Evolutionary conservation across 2,888 invertebrate species (phyloP).

Genomic region (Ormyrus rosae): DNA sequence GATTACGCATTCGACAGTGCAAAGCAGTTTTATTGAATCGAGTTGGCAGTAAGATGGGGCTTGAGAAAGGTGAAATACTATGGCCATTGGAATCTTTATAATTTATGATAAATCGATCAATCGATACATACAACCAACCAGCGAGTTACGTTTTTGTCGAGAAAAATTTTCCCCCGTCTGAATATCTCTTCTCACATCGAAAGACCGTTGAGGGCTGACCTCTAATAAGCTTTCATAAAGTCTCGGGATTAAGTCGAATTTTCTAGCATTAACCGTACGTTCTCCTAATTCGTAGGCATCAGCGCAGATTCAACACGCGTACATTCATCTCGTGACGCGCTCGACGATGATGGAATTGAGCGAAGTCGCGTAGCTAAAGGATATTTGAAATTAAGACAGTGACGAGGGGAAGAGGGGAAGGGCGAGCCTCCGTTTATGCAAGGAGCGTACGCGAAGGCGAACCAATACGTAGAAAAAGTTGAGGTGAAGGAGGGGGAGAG

Average conservation of each 20-base stretch:
- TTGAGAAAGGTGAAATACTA: too few species aligned
- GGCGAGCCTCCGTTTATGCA: conserved; percentile 50
- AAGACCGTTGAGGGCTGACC: background rate
- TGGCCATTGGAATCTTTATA: too few species aligned
- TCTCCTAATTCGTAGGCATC: background rate
- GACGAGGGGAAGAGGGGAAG: conserved; percentile 50
- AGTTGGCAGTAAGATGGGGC: too few species aligned
- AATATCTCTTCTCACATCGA: background rate
- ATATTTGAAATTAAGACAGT: conserved; percentile 38
- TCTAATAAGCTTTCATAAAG: conserved; percentile 34
- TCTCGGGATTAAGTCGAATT: conserved; percentile 34
- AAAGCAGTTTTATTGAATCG: background rate
- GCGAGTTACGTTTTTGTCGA: too few species aligned
- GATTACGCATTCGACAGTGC: background rate
- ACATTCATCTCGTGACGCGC: conserved; percentile 65
- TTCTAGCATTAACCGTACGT: conserved; percentile 35
- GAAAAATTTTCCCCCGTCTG: background rate
- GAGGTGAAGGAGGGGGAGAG: conserved; percentile 55
- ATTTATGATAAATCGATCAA: too few species aligned
- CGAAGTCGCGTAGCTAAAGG: conserved; percentile 25
- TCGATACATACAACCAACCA: too few species aligned
- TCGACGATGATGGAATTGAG: conserved; percentile 56
- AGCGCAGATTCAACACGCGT: conserved; percentile 26
- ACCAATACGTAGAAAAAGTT: background rate
- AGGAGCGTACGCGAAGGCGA: background rate